Conservation (phyloP, 2,113 vertebrate species). For the Rostratula benghalensis region DNA sequence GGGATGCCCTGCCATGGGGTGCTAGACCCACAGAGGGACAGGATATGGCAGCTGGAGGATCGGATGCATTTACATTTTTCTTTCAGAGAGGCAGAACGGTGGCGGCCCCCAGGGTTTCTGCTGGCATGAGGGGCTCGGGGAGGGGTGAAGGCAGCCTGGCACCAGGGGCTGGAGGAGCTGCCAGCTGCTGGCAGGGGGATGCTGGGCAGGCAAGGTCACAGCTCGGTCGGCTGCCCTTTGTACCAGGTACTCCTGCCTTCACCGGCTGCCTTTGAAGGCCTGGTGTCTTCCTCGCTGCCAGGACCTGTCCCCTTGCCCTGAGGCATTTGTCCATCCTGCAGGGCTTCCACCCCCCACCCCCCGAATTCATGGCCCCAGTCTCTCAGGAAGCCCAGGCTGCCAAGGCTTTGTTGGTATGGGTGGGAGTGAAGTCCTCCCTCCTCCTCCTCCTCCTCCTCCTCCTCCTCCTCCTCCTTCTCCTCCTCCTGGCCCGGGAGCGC, state of each 20-base stretch:
- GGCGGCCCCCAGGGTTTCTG: neutral
- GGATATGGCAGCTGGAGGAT: neutral
- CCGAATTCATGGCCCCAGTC: neutral
- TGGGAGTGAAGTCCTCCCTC: neutral
- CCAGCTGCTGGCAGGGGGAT: neutral
- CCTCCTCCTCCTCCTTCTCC: neutral
- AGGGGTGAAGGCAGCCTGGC: neutral
- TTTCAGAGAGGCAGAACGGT: neutral
- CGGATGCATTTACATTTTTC: neutral
- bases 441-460: neutral
- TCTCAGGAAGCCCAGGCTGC: neutral
- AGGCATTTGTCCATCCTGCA: neutral
- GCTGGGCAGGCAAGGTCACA: neutral
- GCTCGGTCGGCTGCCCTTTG: fast-evolving
- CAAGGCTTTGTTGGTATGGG: neutral
- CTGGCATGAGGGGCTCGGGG: neutral
- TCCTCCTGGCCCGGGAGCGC: neutral
- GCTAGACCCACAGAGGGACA: fast-evolving
- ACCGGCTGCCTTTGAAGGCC: neutral
- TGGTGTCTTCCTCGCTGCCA: fast-evolving
- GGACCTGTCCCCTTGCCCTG: neutral
- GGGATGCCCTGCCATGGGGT: neutral
- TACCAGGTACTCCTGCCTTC: neutral
- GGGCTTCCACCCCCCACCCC: neutral
- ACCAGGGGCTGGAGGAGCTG: neutral